Conservation (phyloP, 2,888 invertebrate genomes). For the Atethmia centrago region DNA sequence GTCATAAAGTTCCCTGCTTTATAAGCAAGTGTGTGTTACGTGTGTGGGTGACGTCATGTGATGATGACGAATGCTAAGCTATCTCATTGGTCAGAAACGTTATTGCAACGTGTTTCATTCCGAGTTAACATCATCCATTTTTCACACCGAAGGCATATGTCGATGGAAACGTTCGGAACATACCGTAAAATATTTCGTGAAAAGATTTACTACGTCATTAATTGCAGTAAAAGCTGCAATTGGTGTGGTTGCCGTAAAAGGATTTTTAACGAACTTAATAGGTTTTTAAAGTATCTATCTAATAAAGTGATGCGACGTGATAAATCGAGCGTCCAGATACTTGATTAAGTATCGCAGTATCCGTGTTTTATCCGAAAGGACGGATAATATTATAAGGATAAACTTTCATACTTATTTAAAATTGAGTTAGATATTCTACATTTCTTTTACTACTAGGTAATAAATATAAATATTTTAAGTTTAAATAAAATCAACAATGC, state of each 20-base stretch:
- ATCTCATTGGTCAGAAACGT: conserved; percentile 66
- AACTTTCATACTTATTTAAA: conserved; percentile 22
- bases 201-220: conserved; percentile 55
- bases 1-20: not conserved
- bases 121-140: conserved; percentile 64
- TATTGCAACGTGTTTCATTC: conserved; percentile 57
- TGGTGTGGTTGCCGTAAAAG: conserved; percentile 29
- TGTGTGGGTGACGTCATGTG: conserved; percentile 68
- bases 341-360: conserved; percentile 60
- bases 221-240: conserved; percentile 39
- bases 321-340: conserved; percentile 55
- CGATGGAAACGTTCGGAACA: conserved; percentile 47
- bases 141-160: conserved; percentile 63
- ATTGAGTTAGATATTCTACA: conserved; percentile 9
- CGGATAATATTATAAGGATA: conserved; percentile 33
- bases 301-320: conserved; percentile 46
- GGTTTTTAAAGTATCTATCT: conserved; percentile 30
- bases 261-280: conserved; percentile 22
- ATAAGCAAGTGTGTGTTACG: conserved; percentile 54
- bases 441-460: not conserved
- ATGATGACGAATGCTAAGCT: conserved; percentile 74
- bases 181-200: conserved; percentile 44
- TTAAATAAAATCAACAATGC: not conserved
- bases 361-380: conserved; percentile 37
- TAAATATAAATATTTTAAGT: not conserved